These are phyloP conservation scores for Montipora capitata DNA, from an alignment of 92 coral and sea anemone genomes.

Conservation along the genomic window DNA sequence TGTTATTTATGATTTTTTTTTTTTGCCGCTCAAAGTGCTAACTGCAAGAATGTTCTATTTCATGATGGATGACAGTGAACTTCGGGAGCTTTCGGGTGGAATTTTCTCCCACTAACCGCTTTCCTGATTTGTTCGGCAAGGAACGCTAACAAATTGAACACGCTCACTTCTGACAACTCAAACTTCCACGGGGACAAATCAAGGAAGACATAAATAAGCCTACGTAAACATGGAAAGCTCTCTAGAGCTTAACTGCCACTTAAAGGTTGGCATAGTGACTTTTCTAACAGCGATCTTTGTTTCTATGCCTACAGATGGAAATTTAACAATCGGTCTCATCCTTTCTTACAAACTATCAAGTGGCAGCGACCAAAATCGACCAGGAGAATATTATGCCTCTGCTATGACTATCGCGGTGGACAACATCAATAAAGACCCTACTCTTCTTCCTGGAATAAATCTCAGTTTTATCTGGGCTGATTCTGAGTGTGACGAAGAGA, in stretches of 20 bases:
- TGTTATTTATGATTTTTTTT: too few relatives aligned
- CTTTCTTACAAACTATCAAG: constrained; percentile 70
- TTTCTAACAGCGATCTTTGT: constrained; percentile 2
- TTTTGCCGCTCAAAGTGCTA: too few relatives aligned
- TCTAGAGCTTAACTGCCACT: background rate
- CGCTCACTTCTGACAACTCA: background rate
- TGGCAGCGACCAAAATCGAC: constrained; percentile 33
- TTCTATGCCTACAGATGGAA: constrained; percentile 54
- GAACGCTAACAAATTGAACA: too few relatives aligned
- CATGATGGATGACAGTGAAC: background rate
- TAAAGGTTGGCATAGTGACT: background rate
- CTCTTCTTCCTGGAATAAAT: constrained; percentile 72
- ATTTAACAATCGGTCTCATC: constrained; percentile 88
- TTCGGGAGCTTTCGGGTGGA: too few relatives aligned
- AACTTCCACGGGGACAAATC: background rate
- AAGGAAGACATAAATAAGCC: background rate
- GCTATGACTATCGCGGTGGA: constrained; percentile 89
- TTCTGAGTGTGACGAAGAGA: constrained; percentile 82
- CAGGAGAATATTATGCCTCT: constrained; percentile 83
- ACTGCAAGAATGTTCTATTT: too few relatives aligned
- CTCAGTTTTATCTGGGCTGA: constrained; percentile 89
- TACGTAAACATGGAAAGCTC: constrained; percentile 16
- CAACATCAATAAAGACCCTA: constrained; percentile 80
- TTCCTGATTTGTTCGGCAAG: too few relatives aligned
- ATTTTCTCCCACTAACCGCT: background rate